Percentiles rank a stretch among this genome's conserved stretches.
phyloP scores from a whole-genome alignment of 2,888 invertebrate genomes.

The Terebella lapidaria region DNA sequence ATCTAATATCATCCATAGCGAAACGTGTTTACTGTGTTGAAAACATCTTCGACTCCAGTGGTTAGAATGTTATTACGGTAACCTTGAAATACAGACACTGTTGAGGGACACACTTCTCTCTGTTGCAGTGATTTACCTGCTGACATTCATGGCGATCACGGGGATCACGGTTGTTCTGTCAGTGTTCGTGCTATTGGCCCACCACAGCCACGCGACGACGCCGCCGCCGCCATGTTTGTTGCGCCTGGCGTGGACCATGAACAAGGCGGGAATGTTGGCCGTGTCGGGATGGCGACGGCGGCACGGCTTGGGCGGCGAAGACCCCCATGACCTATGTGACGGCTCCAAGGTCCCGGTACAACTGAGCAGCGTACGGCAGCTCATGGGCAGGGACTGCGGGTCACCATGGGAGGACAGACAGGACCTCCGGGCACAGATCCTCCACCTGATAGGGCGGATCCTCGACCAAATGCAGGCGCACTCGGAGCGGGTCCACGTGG shows the following conservation, averaged over 20 bases:
- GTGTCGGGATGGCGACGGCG: neutral
- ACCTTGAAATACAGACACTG: no score
- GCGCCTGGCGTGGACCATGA: neutral
- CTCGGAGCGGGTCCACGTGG: neutral
- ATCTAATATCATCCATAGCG: neutral
- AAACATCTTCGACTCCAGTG: no score
- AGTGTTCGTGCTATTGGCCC: neutral
- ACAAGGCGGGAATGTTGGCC: neutral
- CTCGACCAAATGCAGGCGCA: neutral
- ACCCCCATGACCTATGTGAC: no score
- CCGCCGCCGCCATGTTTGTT: neutral
- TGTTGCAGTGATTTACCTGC: neutral
- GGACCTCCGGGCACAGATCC: neutral
- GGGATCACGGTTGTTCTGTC: neutral
- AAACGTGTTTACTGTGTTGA: no score
- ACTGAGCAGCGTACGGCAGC: neutral
- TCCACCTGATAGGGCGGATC: neutral
- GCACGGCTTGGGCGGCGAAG: neutral
- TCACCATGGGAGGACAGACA: neutral
- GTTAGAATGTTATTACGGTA: no score
- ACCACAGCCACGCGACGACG: neutral
- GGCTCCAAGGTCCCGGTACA: neutral
- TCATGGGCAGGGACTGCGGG: neutral
- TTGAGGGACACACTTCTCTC: no score
- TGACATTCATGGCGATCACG: neutral